These are phyloP conservation scores for Drosophila greeni DNA, from an alignment of 2,888 invertebrate genomes.

Conservation along the genomic window DNA sequence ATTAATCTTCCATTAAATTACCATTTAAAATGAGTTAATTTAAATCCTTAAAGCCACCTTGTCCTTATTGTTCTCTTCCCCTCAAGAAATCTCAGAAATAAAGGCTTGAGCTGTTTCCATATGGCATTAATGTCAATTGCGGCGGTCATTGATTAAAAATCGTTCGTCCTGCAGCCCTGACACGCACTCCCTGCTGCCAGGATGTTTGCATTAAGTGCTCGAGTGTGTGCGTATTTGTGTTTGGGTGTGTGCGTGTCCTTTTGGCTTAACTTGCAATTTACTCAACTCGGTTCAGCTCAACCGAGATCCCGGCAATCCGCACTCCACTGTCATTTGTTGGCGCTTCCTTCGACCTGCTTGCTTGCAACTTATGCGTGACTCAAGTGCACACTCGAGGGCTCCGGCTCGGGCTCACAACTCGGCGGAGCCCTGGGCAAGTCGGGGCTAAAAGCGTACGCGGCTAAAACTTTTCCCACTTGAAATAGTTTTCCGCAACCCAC, in stretches of 20 bases:
- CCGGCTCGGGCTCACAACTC: slow-evolving; percentile 54
- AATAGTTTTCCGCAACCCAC: slow-evolving; percentile 63
- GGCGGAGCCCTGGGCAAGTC: slow-evolving; percentile 49
- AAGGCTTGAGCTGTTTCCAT: slow-evolving; percentile 1
- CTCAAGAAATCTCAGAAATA: not conserved
- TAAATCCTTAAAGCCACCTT: not conserved
- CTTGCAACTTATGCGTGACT: slow-evolving; percentile 72
- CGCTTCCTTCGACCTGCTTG: slow-evolving; percentile 65
- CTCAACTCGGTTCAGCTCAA: slow-evolving; percentile 20
- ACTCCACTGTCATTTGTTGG: slow-evolving; percentile 63
- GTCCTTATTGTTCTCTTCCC: not conserved
- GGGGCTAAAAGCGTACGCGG: slow-evolving; percentile 67
- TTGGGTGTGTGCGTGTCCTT: slow-evolving; percentile 52
- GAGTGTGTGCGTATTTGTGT: slow-evolving; percentile 15
- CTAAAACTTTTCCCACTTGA: slow-evolving; percentile 73
- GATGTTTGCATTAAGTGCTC: slow-evolving; percentile 9
- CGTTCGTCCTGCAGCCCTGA: slow-evolving; percentile 38
- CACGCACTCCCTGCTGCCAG: slow-evolving; percentile 22
- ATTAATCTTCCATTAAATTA: not conserved
- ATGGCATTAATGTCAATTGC: slow-evolving; percentile 30
- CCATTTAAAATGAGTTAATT: not conserved
- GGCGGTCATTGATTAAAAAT: slow-evolving; percentile 33
- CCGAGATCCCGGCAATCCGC: slow-evolving; percentile 13
- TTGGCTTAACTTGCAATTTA: slow-evolving; percentile 72
- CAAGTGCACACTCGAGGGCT: slow-evolving; percentile 69